These are phyloP conservation scores for Mormyrops attenuatus DNA, from an alignment of 2,797 vertebrate genomes.

Conservation along the genomic window DNA sequence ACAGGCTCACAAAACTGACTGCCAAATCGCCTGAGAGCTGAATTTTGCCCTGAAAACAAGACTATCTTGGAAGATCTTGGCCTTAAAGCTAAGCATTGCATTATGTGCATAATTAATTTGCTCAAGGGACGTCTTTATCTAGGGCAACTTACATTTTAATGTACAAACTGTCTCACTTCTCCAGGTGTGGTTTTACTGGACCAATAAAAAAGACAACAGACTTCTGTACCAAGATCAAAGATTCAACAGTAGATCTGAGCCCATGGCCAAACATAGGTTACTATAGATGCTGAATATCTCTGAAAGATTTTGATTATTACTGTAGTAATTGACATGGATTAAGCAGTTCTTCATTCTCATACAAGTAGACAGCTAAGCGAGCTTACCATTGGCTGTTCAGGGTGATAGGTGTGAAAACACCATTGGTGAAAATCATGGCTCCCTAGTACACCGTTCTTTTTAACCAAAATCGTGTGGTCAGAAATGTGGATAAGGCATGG, in stretches of 20 bases:
- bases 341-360: background rate
- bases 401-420: background rate
- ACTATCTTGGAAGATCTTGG: background rate
- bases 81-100: background rate
- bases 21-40: conserved; percentile 19
- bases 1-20: background rate
- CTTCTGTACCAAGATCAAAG: background rate
- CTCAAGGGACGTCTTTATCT: background rate
- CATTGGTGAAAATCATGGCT: background rate
- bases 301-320: background rate
- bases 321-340: background rate
- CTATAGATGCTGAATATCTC: background rate
- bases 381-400: background rate
- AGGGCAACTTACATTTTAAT: conserved; percentile 4
- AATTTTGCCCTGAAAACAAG: conserved; percentile 12
- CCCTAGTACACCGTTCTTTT: background rate
- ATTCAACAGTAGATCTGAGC: background rate
- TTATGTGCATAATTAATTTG: conserved; percentile 10
- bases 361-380: background rate
- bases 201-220: background rate
- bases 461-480: background rate
- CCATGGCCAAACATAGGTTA: background rate
- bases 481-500: background rate
- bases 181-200: conserved; percentile 13
- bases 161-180: background rate